Conservation (phyloP, 2,113 vertebrate species). For the Tapirus terrestris region DNA sequence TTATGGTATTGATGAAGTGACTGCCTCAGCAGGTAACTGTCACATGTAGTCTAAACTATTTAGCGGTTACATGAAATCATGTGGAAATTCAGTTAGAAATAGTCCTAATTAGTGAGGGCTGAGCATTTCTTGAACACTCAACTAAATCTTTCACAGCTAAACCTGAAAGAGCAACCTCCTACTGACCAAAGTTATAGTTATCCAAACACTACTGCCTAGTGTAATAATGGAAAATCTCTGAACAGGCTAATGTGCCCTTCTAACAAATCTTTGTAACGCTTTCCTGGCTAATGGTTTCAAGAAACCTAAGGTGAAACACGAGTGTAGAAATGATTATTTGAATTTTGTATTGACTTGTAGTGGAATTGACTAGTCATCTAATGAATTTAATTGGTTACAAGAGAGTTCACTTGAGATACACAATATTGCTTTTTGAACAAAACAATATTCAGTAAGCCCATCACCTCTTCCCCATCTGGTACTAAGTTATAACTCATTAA, state of each 20-base stretch:
- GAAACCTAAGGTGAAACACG: neutral
- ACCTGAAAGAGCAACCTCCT: neutral
- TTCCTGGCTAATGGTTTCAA: neutral
- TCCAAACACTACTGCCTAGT: neutral
- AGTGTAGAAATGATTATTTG: neutral
- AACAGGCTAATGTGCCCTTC: neutral
- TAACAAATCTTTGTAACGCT: neutral
- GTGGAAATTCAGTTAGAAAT: constrained; percentile 37
- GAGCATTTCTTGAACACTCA: neutral
- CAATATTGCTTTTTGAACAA: neutral
- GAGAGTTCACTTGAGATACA: neutral
- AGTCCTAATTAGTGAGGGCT: neutral
- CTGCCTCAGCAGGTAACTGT: neutral
- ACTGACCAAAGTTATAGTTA: neutral
- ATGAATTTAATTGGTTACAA: constrained; percentile 18
- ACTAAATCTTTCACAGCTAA: neutral
- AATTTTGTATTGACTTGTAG: neutral
- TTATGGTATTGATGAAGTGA: neutral
- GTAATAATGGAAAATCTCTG: neutral
- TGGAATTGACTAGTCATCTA: neutral
- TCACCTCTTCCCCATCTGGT: neutral
- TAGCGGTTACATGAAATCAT: neutral
- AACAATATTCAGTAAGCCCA: neutral
- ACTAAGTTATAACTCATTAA: neutral
- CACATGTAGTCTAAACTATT: neutral